phyloP scores from a whole-genome alignment of 2,797 vertebrate species.

The Sebastes elongatus region DNA sequence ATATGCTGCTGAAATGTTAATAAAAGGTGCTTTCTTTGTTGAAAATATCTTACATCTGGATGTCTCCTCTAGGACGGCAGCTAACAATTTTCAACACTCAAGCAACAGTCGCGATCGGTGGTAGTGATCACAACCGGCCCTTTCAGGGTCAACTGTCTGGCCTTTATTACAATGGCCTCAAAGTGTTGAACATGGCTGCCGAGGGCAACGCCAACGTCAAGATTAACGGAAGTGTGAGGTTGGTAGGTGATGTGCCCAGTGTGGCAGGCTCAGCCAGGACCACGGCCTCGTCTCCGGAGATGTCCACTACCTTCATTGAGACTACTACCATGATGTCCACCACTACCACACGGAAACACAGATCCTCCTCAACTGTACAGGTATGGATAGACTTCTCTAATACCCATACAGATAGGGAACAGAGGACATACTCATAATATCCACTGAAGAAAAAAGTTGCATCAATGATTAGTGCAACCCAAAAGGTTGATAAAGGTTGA shows the following conservation, averaged over 20 bases:
- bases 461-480: neutral
- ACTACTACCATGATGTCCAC: constrained; percentile 98
- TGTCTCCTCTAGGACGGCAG: constrained; percentile 90
- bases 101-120: constrained; percentile 94
- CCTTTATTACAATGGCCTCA: constrained; percentile 97
- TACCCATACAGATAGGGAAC: neutral
- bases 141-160: constrained; percentile 98
- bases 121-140: constrained; percentile 91
- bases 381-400: constrained; percentile 64
- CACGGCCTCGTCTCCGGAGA: constrained; percentile 91
- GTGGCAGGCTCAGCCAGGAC: constrained; percentile 90
- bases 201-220: constrained; percentile 94
- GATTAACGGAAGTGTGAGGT: constrained; percentile 95
- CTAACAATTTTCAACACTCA: constrained; percentile 99
- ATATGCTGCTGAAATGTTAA: neutral
- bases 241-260: constrained; percentile 94
- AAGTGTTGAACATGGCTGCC: constrained; percentile 96
- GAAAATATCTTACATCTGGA: constrained; percentile 13
- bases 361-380: constrained; percentile 93
- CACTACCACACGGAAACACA: constrained; percentile 94
- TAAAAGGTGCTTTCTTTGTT: neutral
- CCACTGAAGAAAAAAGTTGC: neutral
- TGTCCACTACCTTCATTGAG: constrained; percentile 96
- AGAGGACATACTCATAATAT: neutral
- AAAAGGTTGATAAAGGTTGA: neutral